Evolutionary conservation across 2,797 vertebrate species (phyloP).

Genomic region (Muscicapa comitata): DNA sequence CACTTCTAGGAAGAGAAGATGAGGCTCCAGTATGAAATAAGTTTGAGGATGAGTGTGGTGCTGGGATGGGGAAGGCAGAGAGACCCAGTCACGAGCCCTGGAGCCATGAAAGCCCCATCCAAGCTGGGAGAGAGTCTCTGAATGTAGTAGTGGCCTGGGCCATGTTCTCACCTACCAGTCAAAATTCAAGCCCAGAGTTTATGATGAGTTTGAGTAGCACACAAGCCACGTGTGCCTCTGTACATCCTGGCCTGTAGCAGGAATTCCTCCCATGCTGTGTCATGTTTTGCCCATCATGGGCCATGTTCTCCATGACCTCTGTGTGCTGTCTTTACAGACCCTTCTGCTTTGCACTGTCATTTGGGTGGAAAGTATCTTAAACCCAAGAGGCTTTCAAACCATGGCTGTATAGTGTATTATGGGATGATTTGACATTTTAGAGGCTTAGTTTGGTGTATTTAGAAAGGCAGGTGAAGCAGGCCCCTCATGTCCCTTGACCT

Average conservation of each 20-base stretch:
- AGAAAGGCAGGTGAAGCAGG: not conserved
- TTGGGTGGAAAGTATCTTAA: not conserved
- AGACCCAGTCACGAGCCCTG: not conserved
- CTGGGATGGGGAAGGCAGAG: not conserved
- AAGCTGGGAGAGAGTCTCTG: not conserved
- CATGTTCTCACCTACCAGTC: not conserved
- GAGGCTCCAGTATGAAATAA: not conserved
- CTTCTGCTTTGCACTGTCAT: not conserved
- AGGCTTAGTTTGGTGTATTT: not conserved
- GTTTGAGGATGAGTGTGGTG: not conserved
- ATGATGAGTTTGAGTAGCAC: not conserved
- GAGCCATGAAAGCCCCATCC: rapidly evolving
- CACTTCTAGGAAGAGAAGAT: not conserved
- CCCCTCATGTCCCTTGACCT: not conserved
- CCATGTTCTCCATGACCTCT: not conserved
- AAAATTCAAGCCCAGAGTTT: not conserved
- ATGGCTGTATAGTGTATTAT: rapidly evolving
- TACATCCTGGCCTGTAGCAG: not conserved
- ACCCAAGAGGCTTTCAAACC: not conserved
- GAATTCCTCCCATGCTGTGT: not conserved
- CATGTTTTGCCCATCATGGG: rapidly evolving
- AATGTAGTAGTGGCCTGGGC: not conserved
- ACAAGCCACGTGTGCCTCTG: not conserved
- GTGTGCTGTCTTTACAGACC: not conserved
- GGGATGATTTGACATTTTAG: not conserved